Evolutionary conservation across 1,140 invertebrate species (phyloP).

Genomic region (Drosophila albomicans): DNA sequence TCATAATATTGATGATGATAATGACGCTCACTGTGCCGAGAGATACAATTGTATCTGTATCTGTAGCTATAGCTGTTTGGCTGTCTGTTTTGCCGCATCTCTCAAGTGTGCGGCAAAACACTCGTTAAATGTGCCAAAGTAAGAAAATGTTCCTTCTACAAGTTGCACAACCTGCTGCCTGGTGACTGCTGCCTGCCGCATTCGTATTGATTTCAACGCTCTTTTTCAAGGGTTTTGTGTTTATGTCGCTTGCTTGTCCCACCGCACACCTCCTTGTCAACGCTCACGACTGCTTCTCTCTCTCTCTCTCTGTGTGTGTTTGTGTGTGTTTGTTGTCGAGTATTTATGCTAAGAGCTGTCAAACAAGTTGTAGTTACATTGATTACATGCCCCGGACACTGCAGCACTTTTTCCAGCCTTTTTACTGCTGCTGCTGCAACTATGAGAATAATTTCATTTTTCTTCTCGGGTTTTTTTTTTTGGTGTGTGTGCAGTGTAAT

Average conservation of each 20-base stretch:
- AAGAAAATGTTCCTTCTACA: constrained; percentile 60
- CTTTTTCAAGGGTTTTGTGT: constrained; percentile 54
- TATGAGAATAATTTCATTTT: not conserved
- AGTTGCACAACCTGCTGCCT: constrained; percentile 20
- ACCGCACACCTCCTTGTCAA: constrained; percentile 67
- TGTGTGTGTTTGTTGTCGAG: constrained; percentile 58
- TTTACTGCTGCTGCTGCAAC: not conserved
- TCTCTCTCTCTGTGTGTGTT: not conserved
- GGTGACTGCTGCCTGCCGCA: too few relatives aligned
- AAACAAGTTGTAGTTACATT: constrained; percentile 82
- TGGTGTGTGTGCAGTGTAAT: constrained; percentile 37
- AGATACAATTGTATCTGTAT: constrained; percentile 68
- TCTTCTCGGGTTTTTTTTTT: too few relatives aligned
- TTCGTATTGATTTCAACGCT: constrained; percentile 71
- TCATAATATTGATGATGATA: constrained; percentile 64
- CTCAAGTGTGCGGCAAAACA: constrained; percentile 73
- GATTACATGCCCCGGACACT: constrained; percentile 62
- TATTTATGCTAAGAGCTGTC: constrained; percentile 84
- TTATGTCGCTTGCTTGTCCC: constrained; percentile 71
- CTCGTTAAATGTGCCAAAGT: constrained; percentile 82
- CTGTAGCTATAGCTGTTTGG: constrained; percentile 19
- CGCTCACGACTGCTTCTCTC: constrained; percentile 1
- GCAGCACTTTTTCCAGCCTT: constrained; percentile 7
- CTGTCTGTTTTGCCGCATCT: constrained; percentile 1
- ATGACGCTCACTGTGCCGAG: constrained; percentile 46